Percentiles rank a stretch among this genome's conserved stretches.
Evolutionary conservation across 2,888 invertebrate species (phyloP).

Genomic region (Mythimna ferrago): DNA sequence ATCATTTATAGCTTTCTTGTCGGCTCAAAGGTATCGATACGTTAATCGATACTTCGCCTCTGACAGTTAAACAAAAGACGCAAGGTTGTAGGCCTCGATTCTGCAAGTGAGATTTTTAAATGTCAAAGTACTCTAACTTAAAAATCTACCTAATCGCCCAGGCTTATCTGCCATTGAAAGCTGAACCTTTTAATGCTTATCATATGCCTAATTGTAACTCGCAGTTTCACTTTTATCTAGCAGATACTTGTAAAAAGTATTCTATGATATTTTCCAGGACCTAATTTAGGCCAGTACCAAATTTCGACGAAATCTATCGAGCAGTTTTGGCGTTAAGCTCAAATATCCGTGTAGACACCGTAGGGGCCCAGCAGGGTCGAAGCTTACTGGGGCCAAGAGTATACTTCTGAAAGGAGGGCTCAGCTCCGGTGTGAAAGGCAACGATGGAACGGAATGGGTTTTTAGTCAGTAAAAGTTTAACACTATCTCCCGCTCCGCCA

Average conservation of each 20-base stretch:
- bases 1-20: conserved; percentile 73
- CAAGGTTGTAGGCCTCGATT: conserved; percentile 61
- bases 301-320: not conserved
- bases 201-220: not conserved
- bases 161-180: conserved; percentile 28
- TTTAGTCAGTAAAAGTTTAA: too few relatives aligned
- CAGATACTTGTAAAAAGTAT: too few relatives aligned
- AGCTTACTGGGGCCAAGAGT: too few relatives aligned
- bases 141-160: conserved; percentile 22
- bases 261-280: not conserved
- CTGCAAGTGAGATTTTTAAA: conserved; percentile 55
- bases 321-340: not conserved
- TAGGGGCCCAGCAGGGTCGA: too few relatives aligned
- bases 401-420: too few relatives aligned
- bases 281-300: not conserved
- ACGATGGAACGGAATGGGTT: too few relatives aligned
- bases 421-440: too few relatives aligned
- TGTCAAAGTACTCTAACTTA: conserved; percentile 59
- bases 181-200: conserved; percentile 34
- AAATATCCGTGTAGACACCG: not conserved
- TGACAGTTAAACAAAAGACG: conserved; percentile 65
- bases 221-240: not conserved
- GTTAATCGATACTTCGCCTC: conserved; percentile 64
- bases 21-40: conserved; percentile 56
- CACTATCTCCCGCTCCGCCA: too few relatives aligned